Evolutionary conservation across 2,797 vertebrate species (phyloP).

Genomic region (Spinus pinus): DNA sequence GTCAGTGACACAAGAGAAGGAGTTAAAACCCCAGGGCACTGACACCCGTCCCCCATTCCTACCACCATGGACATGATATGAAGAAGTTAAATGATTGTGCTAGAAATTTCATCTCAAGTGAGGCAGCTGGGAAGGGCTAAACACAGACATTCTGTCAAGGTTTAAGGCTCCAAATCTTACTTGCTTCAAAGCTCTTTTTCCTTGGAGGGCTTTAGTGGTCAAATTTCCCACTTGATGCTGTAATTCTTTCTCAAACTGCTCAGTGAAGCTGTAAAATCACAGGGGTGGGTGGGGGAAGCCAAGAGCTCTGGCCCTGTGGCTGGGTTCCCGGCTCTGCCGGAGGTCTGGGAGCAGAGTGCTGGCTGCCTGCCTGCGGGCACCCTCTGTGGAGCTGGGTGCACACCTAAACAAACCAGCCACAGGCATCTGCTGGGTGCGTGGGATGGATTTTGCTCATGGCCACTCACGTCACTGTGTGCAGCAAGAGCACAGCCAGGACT

Average conservation of each 20-base stretch:
- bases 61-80: not conserved
- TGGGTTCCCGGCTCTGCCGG: not conserved
- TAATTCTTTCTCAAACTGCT: constrained; percentile 54
- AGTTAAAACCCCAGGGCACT: constrained; percentile 14
- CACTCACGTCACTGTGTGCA: rapidly evolving
- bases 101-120: constrained; percentile 49
- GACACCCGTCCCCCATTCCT: not conserved
- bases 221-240: constrained; percentile 45
- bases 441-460: not conserved
- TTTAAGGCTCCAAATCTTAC: constrained; percentile 62
- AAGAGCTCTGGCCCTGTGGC: not conserved
- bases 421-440: not conserved
- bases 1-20: constrained; percentile 40
- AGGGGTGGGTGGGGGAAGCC: not conserved
- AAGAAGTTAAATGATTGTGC: constrained; percentile 26
- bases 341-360: not conserved
- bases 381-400: not conserved
- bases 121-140: constrained; percentile 57
- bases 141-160: constrained; percentile 60
- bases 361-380: not conserved
- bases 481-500: not conserved
- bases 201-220: constrained; percentile 64
- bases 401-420: not conserved
- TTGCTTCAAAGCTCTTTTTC: constrained; percentile 58
- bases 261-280: not conserved